A percentile compares a stretch with the other conserved stretches of the same genome.
Evolutionary conservation across 92 coral and sea anemone species (phyloP).

Genomic region (Phenganax marumi): DNA sequence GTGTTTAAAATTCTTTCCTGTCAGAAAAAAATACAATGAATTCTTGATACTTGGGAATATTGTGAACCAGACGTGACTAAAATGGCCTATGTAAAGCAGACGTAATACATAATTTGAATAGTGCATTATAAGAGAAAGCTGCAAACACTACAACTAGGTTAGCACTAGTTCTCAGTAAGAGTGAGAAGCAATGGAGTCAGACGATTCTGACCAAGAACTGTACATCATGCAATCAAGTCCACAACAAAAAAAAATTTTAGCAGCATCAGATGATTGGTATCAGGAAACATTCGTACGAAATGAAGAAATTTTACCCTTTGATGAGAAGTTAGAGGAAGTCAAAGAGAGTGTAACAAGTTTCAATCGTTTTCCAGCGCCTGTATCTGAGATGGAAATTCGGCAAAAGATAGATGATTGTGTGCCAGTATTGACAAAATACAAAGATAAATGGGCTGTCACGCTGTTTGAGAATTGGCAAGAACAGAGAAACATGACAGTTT

Average conservation of each 20-base stretch:
- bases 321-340: background rate
- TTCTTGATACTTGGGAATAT: no score
- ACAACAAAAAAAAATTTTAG: background rate
- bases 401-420: slow-evolving; percentile 8
- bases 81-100: background rate
- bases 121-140: background rate
- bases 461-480: slow-evolving; percentile 42
- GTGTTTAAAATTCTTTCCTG: no score
- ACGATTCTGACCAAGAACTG: background rate
- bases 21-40: no score
- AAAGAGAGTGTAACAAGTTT: background rate
- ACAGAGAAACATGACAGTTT: slow-evolving; percentile 10
- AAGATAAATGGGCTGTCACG: slow-evolving; percentile 41
- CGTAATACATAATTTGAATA: background rate
- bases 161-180: no score
- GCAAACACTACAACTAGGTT: background rate
- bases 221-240: background rate
- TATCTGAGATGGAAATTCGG: background rate
- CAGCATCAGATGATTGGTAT: background rate
- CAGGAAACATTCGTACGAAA: background rate
- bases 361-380: background rate
- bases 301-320: background rate
- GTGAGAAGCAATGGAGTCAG: background rate
- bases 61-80: no score
- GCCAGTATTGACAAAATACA: slow-evolving; percentile 20